phyloP scores from a whole-genome alignment of 2,113 vertebrate species.

The Solea senegalensis region DNA sequence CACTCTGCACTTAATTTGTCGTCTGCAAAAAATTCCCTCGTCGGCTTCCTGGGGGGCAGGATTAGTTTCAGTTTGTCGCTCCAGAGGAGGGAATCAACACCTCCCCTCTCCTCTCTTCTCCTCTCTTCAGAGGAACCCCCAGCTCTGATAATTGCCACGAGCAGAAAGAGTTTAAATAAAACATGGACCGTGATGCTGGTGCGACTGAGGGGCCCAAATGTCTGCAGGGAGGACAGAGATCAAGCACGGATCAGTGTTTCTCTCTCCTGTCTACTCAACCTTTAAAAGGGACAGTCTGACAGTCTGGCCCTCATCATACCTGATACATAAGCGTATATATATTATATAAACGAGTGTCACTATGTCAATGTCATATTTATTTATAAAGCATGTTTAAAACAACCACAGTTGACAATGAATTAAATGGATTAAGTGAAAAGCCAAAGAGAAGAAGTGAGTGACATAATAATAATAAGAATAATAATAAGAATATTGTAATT shows the following conservation, averaged over 20 bases:
- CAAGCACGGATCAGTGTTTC: slow-evolving; percentile 18
- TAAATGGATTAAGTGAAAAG: no score
- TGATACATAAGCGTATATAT: no score
- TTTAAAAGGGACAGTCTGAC: neutral
- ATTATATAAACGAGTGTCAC: no score
- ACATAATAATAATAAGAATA: no score
- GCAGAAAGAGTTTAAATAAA: slow-evolving; percentile 53
- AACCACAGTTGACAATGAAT: no score
- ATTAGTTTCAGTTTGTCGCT: slow-evolving; percentile 53
- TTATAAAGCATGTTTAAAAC: no score
- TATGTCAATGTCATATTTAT: no score
- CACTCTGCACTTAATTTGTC: slow-evolving; percentile 23
- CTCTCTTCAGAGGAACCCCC: slow-evolving; percentile 32
- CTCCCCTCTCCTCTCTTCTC: slow-evolving; percentile 19
- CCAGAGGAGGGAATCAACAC: slow-evolving; percentile 18
- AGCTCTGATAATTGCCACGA: slow-evolving; percentile 38
- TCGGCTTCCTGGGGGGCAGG: slow-evolving; percentile 26
- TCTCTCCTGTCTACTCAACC: neutral
- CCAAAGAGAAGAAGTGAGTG: no score
- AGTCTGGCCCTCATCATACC: neutral
- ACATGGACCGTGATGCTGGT: slow-evolving; percentile 25
- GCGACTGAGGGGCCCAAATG: neutral
- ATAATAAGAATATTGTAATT: no score
- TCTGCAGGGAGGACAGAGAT: slow-evolving; percentile 23
- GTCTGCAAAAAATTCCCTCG: slow-evolving; percentile 24